These are phyloP conservation scores for Saimiri boliviensis DNA, from an alignment of 2,113 vertebrate species.

Conservation along the genomic window DNA sequence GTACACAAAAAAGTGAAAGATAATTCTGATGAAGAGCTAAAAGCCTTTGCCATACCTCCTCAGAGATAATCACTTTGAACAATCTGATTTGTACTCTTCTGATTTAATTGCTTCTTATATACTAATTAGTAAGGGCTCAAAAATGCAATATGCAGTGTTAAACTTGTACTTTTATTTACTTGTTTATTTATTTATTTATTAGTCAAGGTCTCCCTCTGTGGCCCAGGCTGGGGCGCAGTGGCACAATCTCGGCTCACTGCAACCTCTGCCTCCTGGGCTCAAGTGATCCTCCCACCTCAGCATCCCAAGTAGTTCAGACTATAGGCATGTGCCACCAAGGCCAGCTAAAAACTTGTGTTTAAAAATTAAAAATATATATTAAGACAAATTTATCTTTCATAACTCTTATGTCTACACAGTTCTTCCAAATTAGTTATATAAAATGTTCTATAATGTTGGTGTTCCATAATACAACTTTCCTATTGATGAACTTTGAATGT, in stretches of 20 bases:
- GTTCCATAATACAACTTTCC: not conserved
- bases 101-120: no score
- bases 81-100: not conserved
- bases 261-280: no score
- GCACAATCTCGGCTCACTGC: no score
- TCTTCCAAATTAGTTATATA: not conserved
- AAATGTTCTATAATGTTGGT: not conserved
- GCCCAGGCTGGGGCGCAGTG: no score
- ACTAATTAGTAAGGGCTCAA: not conserved
- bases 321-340: no score
- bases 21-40: not conserved
- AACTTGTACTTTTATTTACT: no score
- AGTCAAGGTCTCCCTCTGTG: no score
- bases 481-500: not conserved
- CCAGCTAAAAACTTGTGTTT: not conserved
- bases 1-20: not conserved
- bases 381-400: not conserved
- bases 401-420: not conserved
- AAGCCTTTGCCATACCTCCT: not conserved
- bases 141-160: not conserved
- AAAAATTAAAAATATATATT: not conserved
- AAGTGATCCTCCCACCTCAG: no score
- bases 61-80: not conserved
- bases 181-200: no score
- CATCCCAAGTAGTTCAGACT: no score